Evolutionary conservation across 2,113 vertebrate species (phyloP), one percentile per base, ranked within the genome.

Genomic region (Pholis gunnellus): DNA sequence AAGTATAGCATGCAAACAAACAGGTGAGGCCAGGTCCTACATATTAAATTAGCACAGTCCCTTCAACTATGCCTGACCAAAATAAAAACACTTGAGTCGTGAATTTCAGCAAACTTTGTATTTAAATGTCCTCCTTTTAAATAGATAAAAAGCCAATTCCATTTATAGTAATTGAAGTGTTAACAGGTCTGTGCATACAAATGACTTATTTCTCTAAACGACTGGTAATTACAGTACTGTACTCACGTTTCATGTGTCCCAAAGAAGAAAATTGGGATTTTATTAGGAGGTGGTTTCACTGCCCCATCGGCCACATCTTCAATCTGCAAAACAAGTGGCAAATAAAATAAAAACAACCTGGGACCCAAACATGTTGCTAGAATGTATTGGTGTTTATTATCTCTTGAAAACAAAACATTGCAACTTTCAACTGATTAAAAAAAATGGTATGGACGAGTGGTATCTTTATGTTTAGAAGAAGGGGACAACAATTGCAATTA

Each of bases 211-310:
- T 20, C 0, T 11, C 1, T 1, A 34, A 31, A 31, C 1, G 3
- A 52, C 9, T 22, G 13, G 9, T 22, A n/a, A 52, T 10, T 25
- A 57, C 11, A 25, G 14, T 2, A 22, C n/a, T 76, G 64, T 82
- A 96, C 97, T 96, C 95, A 98, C 98, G 98, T 98, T 94, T 99
- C 98, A 9, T 99, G 98, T 75, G 98, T 99, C 52, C 98, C 98
- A 79, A 99, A 99, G 95, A 99, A 99, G 95, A 99, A 99, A 79
- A 99, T 99, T 40, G 97, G 98, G 67, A 98, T 97, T 91, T 99
- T 99, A 95, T 98, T 99, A 44, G 98, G 98, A 25, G 96, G 98
- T 36, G 98, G 98, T 91, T 99, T 99, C 92, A 99, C 98, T 0
- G 98, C 98, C 46, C 98, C 98, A 6, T 99, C 98, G 0, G 95